phyloP scores from a whole-genome alignment of 2,113 vertebrate species.

The Cyprinus carpio region DNA sequence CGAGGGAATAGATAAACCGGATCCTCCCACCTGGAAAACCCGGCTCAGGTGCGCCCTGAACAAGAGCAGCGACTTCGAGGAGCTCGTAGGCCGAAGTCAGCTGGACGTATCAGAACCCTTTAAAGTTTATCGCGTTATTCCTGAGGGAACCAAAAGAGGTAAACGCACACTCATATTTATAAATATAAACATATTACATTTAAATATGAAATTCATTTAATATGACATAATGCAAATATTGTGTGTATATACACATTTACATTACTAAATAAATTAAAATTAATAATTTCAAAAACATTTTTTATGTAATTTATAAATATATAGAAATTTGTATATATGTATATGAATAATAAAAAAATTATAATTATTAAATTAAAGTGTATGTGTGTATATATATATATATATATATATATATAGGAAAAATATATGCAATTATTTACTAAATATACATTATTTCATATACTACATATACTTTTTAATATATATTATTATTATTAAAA shows the following conservation, averaged over 20 bases:
- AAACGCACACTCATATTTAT: slow-evolving; percentile 43
- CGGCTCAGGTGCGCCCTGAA: slow-evolving; percentile 84
- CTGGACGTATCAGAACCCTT: slow-evolving; percentile 86
- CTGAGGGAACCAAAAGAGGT: slow-evolving; percentile 94
- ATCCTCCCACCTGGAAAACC: slow-evolving; percentile 94
- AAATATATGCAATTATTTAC: no score
- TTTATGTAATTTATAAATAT: no score
- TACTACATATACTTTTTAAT: no score
- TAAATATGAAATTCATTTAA: not conserved
- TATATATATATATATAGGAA: no score
- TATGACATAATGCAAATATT: not conserved
- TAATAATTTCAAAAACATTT: no score
- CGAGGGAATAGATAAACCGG: slow-evolving; percentile 94
- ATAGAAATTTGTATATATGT: no score
- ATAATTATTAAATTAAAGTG: no score
- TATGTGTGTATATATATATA: no score
- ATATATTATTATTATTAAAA: no score
- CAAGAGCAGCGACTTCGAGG: slow-evolving; percentile 87
- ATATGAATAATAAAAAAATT: no score
- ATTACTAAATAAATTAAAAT: not conserved
- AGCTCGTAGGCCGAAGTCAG: slow-evolving; percentile 83
- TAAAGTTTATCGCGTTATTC: slow-evolving; percentile 85
- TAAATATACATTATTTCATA: no score
- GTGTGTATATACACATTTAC: not conserved
- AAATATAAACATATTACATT: not conserved